Evolutionary conservation across 2,888 invertebrate genomes (phyloP), one percentile per base, ranked within the genome.

Genomic region (Athalia rosae): DNA sequence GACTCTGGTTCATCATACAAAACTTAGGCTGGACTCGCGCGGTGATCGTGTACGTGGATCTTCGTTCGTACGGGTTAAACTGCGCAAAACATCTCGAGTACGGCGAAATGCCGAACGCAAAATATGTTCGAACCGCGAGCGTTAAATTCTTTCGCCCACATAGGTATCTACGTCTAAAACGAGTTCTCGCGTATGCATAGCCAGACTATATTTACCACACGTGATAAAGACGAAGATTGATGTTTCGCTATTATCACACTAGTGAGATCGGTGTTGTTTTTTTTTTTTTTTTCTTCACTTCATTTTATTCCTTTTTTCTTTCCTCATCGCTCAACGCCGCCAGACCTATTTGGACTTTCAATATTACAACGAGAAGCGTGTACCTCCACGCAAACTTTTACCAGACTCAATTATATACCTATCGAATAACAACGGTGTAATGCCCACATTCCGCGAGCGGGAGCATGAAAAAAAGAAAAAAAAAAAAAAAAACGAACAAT

Each of bases 161-260:
- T 56, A n/a, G n/a, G n/a, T n/a, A n/a, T 58, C 45, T 58, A n/a
- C 41, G 5, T n/a, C 43, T 43, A 41, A 5, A 63, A 28, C 41
- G 50, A 67, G n/a, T 53, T 28, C 5, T 50, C 28, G 50, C 13
- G 28, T 28, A 58, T 58, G 43, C 45, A 45, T 58, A 45, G 45
- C 45, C 45, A n/a, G 71, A 43, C 58, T 45, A 13, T 28, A 28
- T 71, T 71, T 43, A 58, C 7, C 45, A 71, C 28, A 58, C 71
- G 45, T 45, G 58, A 58, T 45, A 45, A 45, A 45, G 71, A 71
- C 71, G 45, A 71, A 71, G 71, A 71, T 71, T 71, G 71, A 67
- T 67, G 67, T 9, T 45, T 8, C 15, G 67, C 50, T 41, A 67
- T 67, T 67, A 50, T 53, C 50, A 9, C 9, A 11, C 53, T 41